A percentile compares a stretch with the other conserved stretches of the same genome.
These are phyloP conservation scores for Corydoras maculifer DNA, from an alignment of 2,113 vertebrate genomes.

Conservation along the genomic window DNA sequence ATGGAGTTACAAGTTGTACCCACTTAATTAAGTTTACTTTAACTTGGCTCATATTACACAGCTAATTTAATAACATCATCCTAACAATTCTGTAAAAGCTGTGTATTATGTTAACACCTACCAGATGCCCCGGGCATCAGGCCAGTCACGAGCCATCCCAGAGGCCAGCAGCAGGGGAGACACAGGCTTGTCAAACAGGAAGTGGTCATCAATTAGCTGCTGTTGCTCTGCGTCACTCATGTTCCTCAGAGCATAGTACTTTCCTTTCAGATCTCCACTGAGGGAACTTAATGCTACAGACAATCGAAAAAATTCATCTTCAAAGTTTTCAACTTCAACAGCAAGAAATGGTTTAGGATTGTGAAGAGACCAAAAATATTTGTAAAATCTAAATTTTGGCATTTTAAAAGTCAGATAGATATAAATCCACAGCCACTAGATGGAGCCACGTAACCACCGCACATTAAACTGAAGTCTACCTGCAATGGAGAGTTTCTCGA, in stretches of 20 bases:
- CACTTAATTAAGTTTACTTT: no score
- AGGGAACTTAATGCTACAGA: constrained; percentile 64
- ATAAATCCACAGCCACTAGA: constrained; percentile 35
- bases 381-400: no score
- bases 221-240: constrained; percentile 93
- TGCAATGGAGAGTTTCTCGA: constrained; percentile 86
- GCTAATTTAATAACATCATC: no score
- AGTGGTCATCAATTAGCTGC: constrained; percentile 96
- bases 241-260: constrained; percentile 88
- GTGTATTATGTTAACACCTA: constrained; percentile 50
- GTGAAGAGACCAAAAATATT: no score
- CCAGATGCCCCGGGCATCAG: constrained; percentile 93
- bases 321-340: no score
- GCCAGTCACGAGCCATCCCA: constrained; percentile 94
- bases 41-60: no score
- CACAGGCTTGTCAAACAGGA: constrained; percentile 95
- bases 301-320: no score
- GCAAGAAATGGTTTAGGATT: no score
- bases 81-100: no score
- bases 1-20: no score
- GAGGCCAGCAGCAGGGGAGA: constrained; percentile 90
- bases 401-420: no score
- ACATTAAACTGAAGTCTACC: constrained; percentile 55
- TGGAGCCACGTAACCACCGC: constrained; percentile 1
- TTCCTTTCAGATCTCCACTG: constrained; percentile 86